Evolutionary conservation across 1,140 invertebrate species (phyloP).

Genomic region (Arctopsyche grandis): DNA sequence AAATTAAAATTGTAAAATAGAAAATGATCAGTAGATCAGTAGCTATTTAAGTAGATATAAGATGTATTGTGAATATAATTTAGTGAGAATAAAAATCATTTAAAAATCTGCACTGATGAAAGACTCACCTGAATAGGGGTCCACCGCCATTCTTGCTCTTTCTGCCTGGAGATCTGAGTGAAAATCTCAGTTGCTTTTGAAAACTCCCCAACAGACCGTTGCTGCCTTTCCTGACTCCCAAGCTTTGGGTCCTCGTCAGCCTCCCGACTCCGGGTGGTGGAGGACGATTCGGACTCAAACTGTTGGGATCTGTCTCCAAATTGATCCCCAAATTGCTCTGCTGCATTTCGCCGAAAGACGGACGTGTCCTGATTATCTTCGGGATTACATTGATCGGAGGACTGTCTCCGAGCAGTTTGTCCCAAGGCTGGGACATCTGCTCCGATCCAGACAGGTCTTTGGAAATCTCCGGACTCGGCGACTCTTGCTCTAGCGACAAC

Average conservation of each 20-base stretch:
- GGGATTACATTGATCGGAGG: constrained; percentile 59
- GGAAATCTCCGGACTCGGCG: constrained; percentile 49
- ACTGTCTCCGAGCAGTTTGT: constrained; percentile 62
- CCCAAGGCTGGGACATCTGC: constrained; percentile 62
- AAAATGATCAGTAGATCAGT: too few species aligned
- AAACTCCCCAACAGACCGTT: constrained; percentile 64
- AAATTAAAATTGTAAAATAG: too few species aligned
- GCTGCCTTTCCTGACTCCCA: constrained; percentile 62
- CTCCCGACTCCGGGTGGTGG: constrained; percentile 54
- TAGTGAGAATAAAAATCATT: too few species aligned
- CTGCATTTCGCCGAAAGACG: constrained; percentile 61
- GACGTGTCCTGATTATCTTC: constrained; percentile 64
- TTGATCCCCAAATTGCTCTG: constrained; percentile 58
- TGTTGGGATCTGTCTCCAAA: constrained; percentile 57
- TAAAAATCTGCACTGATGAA: background rate
- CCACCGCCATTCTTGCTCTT: constrained; percentile 54
- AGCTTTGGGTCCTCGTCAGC: constrained; percentile 63
- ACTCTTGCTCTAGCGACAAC: constrained; percentile 50
- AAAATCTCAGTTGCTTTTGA: constrained; percentile 67
- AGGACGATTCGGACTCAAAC: constrained; percentile 58
- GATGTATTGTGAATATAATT: too few species aligned
- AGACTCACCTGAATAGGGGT: constrained; percentile 49
- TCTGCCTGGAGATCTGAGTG: constrained; percentile 64
- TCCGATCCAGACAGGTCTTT: constrained; percentile 66
- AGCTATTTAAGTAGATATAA: too few species aligned